A percentile compares a stretch with the other conserved stretches of the same genome.
Evolutionary conservation across 2,113 vertebrate species (phyloP).

Genomic region (Passer domesticus): DNA sequence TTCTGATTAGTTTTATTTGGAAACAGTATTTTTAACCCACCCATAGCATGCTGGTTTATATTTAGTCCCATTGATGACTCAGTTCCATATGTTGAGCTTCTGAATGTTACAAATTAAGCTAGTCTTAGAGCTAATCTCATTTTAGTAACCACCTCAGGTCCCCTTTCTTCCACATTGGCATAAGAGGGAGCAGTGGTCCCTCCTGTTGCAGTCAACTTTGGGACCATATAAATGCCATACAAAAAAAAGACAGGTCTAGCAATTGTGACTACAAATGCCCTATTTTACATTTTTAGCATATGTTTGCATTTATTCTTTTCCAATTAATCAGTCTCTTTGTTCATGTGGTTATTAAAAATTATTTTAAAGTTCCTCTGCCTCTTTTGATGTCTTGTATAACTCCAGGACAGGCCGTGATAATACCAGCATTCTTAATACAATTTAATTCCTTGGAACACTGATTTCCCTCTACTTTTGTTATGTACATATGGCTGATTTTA

Average conservation of each 20-base stretch:
- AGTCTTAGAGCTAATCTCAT: neutral
- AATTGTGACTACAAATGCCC: neutral
- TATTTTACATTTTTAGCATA: neutral
- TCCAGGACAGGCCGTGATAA: neutral
- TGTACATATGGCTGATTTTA: neutral
- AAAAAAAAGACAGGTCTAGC: neutral
- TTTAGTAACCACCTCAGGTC: neutral
- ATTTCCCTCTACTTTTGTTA: neutral
- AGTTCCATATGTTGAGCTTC: conserved; percentile 19
- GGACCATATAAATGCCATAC: neutral
- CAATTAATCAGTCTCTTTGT: conserved; percentile 3
- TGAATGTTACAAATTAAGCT: conserved; percentile 38
- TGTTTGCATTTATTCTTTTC: conserved; percentile 21
- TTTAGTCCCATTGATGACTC: conserved; percentile 34
- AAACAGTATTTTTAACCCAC: conserved; percentile 55
- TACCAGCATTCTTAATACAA: neutral
- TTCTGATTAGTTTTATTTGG: conserved; percentile 65
- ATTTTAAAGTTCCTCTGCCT: neutral
- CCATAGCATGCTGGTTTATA: conserved; percentile 17
- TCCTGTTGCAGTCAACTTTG: neutral
- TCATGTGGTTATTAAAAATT: neutral
- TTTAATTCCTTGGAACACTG: neutral
- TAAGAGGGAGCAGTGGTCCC: neutral
- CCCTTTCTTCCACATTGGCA: neutral
- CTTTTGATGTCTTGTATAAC: conserved; percentile 40